Percentiles rank a stretch among this genome's conserved stretches.
These are phyloP conservation scores for Andrena chrysosceles DNA, from an alignment of 2,888 invertebrate genomes.

Conservation along the genomic window DNA sequence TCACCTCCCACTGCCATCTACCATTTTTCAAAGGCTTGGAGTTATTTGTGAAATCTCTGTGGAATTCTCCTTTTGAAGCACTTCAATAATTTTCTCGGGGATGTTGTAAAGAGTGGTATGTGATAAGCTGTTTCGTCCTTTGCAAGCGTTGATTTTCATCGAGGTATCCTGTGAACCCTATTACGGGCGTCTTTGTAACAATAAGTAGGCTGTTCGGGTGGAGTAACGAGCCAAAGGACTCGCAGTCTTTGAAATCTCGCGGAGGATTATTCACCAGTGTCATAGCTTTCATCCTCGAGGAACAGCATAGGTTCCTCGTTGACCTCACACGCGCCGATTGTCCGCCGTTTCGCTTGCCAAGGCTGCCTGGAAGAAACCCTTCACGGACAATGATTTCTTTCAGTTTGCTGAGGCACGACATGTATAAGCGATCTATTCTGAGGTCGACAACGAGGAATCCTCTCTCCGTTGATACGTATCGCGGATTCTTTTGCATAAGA, in stretches of 20 bases:
- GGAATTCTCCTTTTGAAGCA: no score
- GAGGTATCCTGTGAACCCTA: neutral
- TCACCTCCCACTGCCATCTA: neutral
- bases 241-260: neutral
- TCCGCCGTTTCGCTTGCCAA: conserved; percentile 37
- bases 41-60: no score
- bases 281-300: neutral
- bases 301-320: conserved; percentile 18
- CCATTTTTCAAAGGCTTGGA: neutral
- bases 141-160: neutral
- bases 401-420: conserved; percentile 25
- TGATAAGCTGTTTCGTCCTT: neutral
- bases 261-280: neutral
- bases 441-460: conserved; percentile 32
- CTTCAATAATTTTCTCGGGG: no score
- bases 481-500: conserved; percentile 39
- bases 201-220: neutral
- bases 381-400: conserved; percentile 55
- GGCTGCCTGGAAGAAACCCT: conserved; percentile 39
- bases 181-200: no score
- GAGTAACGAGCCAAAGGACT: neutral
- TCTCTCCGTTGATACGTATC: conserved; percentile 23
- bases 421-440: conserved; percentile 43
- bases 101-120: no score
- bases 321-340: conserved; percentile 48